Base-by-base conservation (phyloP, 2,888 invertebrate genomes). In the Kryphioiulus occultus region DNA sequence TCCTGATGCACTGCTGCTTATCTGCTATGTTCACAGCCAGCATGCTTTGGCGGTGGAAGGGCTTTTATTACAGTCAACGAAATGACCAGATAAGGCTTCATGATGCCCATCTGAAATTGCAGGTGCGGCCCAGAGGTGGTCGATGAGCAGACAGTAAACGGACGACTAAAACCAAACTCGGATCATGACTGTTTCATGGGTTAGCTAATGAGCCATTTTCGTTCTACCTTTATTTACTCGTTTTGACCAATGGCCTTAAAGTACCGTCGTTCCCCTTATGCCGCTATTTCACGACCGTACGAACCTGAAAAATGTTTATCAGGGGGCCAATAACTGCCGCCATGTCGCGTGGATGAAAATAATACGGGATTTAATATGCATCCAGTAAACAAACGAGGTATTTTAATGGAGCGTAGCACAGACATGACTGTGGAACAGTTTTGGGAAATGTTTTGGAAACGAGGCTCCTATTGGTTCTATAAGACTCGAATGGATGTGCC, bases 1-100 rank as follows among this genome's bases (percentile, higher is more conserved):
- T 68, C n/a, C 68, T 68, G 68, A 68, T 68, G 68, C 68, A 68
- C 68, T 68, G 68, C 68, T 68, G 68, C 68, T 68, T 68, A 68
- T 68, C 68, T 68, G 68, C 26, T 68, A 68, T 68, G 68, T 68
- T 68, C 68, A 26, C 68, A 68, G 68, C 68, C 68, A 26, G 68
- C 68, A 22, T 68, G 22, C 68, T 26, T 68, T 68, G 68, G 68
- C 26, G 22, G 68, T 12, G n/a, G 26, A 68, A 68, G 59, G n/a
- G 22, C 68, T 68, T 68, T 68, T 68, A 68, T 68, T 68, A 68
- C 22, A 26, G 22, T 26, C 68, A 68, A 68, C 68, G 10, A 26
- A 68, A 68, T 26, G 68, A 68, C 68, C 26, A 68, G 68, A 68
- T 68, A 68, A 68, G 68, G 68, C 26, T 26, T 68, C 68, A 10